phyloP scores from a whole-genome alignment of 37 sponge, comb jelly and placozoan species.

The Chondrilla cf. caribensis region DNA sequence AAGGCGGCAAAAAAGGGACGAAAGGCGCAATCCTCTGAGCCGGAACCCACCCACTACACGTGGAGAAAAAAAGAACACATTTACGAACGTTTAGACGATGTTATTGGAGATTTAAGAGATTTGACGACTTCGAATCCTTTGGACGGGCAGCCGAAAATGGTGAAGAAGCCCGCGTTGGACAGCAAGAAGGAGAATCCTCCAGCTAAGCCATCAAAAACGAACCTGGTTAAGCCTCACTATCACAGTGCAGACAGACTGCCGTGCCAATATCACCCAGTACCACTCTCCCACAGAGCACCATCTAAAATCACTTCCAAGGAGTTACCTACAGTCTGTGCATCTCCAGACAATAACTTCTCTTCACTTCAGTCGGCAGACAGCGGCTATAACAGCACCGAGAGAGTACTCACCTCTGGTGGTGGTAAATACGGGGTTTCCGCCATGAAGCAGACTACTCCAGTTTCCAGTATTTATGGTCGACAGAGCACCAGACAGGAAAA shows the following conservation, averaged over 20 bases:
- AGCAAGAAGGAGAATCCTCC: not conserved
- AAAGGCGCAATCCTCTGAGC: not conserved
- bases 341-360: not conserved
- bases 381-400: conserved; percentile 1
- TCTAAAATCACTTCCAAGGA: not conserved
- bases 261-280: not conserved
- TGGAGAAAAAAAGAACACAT: conserved; percentile 31
- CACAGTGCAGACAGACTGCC: not conserved
- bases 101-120: not conserved
- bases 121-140: too few species aligned
- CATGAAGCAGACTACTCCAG: not conserved
- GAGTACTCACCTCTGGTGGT: not conserved
- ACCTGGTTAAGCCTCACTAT: not conserved
- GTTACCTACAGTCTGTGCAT: not conserved
- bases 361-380: conserved; percentile 26
- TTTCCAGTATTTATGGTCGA: too few species aligned
- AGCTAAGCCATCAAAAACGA: not conserved
- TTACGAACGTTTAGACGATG: conserved; percentile 31
- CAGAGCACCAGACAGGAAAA: not conserved
- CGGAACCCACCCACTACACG: not conserved
- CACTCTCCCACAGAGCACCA: not conserved
- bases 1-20: not conserved
- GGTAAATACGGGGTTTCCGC: not conserved
- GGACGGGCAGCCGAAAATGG: not conserved
- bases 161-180: too few species aligned